Percentiles rank a stretch among this genome's conserved stretches.
Evolutionary conservation across 2,113 vertebrate species (phyloP).

Genomic region (Herpailurus yagouaroundi): DNA sequence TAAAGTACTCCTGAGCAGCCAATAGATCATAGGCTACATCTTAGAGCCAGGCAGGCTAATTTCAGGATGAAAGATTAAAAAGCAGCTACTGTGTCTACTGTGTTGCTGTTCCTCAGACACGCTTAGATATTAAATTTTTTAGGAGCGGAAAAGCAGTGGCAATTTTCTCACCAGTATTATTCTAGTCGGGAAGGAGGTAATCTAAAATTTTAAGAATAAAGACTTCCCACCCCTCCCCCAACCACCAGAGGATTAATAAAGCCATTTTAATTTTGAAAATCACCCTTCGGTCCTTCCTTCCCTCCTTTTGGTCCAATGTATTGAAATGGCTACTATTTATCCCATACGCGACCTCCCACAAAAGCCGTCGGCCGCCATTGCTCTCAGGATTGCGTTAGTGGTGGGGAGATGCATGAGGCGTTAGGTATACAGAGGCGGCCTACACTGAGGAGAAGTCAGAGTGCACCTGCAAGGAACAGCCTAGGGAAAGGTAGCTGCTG

Average conservation of each 20-base stretch:
- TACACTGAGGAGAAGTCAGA: neutral
- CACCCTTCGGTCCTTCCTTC: neutral
- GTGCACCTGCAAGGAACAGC: neutral
- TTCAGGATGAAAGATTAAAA: slow-evolving; percentile 60
- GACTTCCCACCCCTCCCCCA: neutral
- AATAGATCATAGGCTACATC: neutral
- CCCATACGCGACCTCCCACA: neutral
- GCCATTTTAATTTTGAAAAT: slow-evolving; percentile 29
- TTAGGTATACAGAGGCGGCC: neutral
- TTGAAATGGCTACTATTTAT: neutral
- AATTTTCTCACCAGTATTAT: slow-evolving; percentile 38
- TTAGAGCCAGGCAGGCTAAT: slow-evolving; percentile 16
- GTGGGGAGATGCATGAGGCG: neutral
- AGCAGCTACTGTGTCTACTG: slow-evolving; percentile 12
- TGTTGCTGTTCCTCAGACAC: slow-evolving; percentile 23
- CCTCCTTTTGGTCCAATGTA: neutral
- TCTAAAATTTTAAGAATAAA: slow-evolving; percentile 22
- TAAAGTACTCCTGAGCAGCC: neutral
- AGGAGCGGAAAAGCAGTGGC: neutral
- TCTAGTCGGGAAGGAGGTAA: neutral
- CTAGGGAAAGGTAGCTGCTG: neutral
- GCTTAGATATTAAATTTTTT: slow-evolving; percentile 25
- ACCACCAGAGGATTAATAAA: slow-evolving; percentile 1
- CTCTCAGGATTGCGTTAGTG: neutral
- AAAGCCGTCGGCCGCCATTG: neutral